Conservation (phyloP, 2,888 invertebrate genomes). For the Apeira syringaria region DNA sequence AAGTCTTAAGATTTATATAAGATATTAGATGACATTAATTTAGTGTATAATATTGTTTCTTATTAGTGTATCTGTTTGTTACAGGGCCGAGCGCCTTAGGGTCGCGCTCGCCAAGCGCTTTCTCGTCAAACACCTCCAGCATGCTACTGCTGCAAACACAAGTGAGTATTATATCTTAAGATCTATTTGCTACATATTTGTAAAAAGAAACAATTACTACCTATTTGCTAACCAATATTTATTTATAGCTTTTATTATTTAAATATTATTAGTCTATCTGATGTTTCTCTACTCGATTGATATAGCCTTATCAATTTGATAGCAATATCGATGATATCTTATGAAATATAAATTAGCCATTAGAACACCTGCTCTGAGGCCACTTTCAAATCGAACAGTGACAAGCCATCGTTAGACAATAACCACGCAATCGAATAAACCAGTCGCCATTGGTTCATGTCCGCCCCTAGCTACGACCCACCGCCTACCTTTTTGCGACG, state of each 20-base stretch:
- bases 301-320: neutral
- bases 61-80: slow-evolving; percentile 59
- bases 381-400: slow-evolving; percentile 37
- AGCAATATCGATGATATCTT: neutral
- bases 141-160: slow-evolving; percentile 97
- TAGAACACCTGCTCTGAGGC: slow-evolving; percentile 52
- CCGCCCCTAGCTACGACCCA: slow-evolving; percentile 59
- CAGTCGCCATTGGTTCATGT: slow-evolving; percentile 61
- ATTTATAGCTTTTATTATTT: too few relatives aligned
- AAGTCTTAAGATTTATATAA: too few relatives aligned
- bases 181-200: too few relatives aligned
- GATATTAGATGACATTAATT: too few relatives aligned
- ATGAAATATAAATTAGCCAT: slow-evolving; percentile 35
- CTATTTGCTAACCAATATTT: too few relatives aligned
- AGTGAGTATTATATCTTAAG: slow-evolving; percentile 84
- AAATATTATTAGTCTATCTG: too few relatives aligned
- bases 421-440: slow-evolving; percentile 41
- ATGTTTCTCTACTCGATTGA: too few relatives aligned
- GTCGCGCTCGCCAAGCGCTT: slow-evolving; percentile 83
- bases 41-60: too few relatives aligned
- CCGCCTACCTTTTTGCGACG: slow-evolving; percentile 71
- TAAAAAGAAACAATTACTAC: neutral
- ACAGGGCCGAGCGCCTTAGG: slow-evolving; percentile 82
- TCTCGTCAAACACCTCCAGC: slow-evolving; percentile 87
- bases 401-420: slow-evolving; percentile 29